Percentiles rank a stretch among this genome's conserved stretches.
Conservation (phyloP, 2,888 invertebrate species). For the Ptilodon capucinus region DNA sequence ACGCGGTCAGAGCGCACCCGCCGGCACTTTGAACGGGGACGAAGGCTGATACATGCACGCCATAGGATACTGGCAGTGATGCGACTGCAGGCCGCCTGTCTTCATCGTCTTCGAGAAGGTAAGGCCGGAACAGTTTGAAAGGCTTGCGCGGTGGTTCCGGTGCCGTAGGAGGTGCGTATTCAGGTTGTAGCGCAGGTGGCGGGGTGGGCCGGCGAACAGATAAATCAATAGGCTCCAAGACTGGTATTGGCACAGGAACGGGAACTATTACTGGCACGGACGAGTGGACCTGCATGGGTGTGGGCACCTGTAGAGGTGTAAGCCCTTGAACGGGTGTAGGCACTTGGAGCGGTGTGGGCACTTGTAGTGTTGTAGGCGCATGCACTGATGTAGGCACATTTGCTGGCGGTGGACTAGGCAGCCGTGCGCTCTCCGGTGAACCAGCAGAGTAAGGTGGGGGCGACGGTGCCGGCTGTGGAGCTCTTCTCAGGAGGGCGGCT, state of each 20-base stretch:
- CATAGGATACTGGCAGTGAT: constrained; percentile 60
- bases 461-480: constrained; percentile 75
- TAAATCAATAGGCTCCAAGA: constrained; percentile 64
- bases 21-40: constrained; percentile 73
- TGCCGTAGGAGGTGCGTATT: constrained; percentile 47
- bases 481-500: constrained; percentile 84
- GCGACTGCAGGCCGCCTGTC: constrained; percentile 65
- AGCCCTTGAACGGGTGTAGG: constrained; percentile 39
- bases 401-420: constrained; percentile 68
- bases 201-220: constrained; percentile 64
- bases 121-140: constrained; percentile 90
- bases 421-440: constrained; percentile 71
- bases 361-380: constrained; percentile 40
- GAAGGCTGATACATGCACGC: constrained; percentile 73
- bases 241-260: constrained; percentile 48
- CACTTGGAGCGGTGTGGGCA: constrained; percentile 39
- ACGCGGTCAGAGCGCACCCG: constrained; percentile 64
- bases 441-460: constrained; percentile 73
- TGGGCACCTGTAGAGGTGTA: constrained; percentile 40
- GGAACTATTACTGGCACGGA: constrained; percentile 44
- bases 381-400: constrained; percentile 41
- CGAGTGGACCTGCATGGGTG: constrained; percentile 43
- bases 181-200: constrained; percentile 57
- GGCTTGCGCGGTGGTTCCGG: constrained; percentile 80
- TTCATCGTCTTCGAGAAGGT: constrained; percentile 85